Evolutionary conservation across 2,888 invertebrate species (phyloP).

Genomic region (Erebia epiphron): DNA sequence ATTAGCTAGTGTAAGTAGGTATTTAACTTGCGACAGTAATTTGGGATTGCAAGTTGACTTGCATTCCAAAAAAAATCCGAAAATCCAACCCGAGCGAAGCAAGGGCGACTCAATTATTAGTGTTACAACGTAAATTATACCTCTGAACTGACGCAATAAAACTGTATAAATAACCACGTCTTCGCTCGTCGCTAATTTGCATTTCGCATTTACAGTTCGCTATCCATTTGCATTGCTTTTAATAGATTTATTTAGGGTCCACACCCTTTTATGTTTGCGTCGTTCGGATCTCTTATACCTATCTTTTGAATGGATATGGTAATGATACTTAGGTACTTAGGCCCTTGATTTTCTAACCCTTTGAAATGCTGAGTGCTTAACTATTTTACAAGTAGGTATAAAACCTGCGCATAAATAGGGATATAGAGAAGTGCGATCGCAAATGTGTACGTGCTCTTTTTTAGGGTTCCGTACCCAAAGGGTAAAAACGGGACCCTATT

Average conservation of each 20-base stretch:
- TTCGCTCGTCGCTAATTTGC: slow-evolving; percentile 12
- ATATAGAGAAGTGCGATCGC: too few species aligned
- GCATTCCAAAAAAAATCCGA: too few species aligned
- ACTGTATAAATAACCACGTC: slow-evolving; percentile 9
- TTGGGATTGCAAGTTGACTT: too few species aligned
- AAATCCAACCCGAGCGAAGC: too few species aligned
- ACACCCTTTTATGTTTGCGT: slow-evolving; percentile 24
- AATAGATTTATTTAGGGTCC: slow-evolving; percentile 23
- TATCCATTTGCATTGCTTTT: slow-evolving; percentile 29
- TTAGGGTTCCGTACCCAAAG: too few species aligned
- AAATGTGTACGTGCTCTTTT: too few species aligned
- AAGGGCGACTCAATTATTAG: too few species aligned
- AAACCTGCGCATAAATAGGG: too few species aligned
- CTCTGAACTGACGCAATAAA: background rate
- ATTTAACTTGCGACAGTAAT: too few species aligned
- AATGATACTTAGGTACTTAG: background rate
- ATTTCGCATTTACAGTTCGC: slow-evolving; percentile 28
- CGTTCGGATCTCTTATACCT: background rate
- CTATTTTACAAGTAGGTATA: background rate
- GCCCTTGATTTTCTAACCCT: background rate
- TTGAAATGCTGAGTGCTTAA: slow-evolving; percentile 1
- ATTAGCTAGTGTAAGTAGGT: too few species aligned
- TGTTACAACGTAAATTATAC: background rate
- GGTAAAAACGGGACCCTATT: too few species aligned
- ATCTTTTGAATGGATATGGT: slow-evolving; percentile 3